Conservation (phyloP, 2,888 invertebrate species). For the Monochamus alternatus region DNA sequence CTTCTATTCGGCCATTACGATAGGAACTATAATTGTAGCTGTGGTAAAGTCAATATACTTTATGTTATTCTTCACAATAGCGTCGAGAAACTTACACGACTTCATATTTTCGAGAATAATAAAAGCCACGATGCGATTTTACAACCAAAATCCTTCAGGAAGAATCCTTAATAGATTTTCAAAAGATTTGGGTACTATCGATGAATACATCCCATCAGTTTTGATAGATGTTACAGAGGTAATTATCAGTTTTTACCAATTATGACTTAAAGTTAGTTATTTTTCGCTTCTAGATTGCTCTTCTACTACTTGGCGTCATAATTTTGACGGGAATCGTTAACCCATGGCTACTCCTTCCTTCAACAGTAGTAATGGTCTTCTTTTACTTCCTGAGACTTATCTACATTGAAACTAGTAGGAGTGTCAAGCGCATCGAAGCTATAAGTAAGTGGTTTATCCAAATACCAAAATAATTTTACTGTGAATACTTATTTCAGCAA, state of each 20-base stretch:
- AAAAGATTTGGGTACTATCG: constrained; percentile 74
- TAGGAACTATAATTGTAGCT: constrained; percentile 68
- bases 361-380: constrained; percentile 76
- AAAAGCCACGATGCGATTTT: constrained; percentile 67
- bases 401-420: constrained; percentile 83
- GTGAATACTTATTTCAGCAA: constrained; percentile 72
- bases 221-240: constrained; percentile 66
- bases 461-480: neutral
- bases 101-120: constrained; percentile 64
- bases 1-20: constrained; percentile 70
- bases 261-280: neutral
- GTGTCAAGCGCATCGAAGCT: constrained; percentile 81
- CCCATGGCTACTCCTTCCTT: constrained; percentile 80
- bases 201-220: constrained; percentile 75
- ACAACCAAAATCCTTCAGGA: constrained; percentile 68
- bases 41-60: constrained; percentile 64
- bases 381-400: constrained; percentile 79
- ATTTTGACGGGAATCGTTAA: constrained; percentile 82
- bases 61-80: constrained; percentile 65
- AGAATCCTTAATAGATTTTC: constrained; percentile 69
- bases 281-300: constrained; percentile 59
- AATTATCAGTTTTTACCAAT: constrained; percentile 34
- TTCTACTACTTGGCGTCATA: constrained; percentile 80
- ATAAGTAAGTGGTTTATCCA: constrained; percentile 73
- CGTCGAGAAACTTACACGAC: constrained; percentile 66